phyloP scores from a whole-genome alignment of 2,888 invertebrate species.

The Diarsia mendica region DNA sequence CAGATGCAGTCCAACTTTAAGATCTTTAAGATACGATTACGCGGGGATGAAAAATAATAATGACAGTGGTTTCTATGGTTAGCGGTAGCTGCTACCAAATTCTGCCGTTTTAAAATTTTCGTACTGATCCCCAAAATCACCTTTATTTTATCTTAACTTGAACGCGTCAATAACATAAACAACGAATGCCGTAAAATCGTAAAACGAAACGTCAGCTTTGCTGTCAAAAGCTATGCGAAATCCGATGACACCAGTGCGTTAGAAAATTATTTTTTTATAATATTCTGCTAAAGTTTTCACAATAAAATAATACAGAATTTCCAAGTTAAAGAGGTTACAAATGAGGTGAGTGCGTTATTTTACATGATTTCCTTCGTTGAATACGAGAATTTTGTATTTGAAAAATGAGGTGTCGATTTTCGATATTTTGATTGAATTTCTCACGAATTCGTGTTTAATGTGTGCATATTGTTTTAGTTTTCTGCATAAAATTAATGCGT shows the following conservation, averaged over 20 bases:
- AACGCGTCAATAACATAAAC: constrained; percentile 54
- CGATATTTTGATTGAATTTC: constrained; percentile 42
- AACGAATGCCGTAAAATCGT: constrained; percentile 35
- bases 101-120: not conserved
- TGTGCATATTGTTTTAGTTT: constrained; percentile 34
- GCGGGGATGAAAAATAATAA: not conserved
- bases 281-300: constrained; percentile 41
- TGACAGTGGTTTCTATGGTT: not conserved
- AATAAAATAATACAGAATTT: constrained; percentile 36
- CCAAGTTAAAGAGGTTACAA: constrained; percentile 58
- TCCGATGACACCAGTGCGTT: constrained; percentile 32
- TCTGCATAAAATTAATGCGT: constrained; percentile 22
- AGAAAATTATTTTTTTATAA: constrained; percentile 48
- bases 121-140: constrained; percentile 48
- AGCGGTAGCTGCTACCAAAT: not conserved
- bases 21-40: no score
- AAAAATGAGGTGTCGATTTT: constrained; percentile 27
- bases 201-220: constrained; percentile 52
- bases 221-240: constrained; percentile 53
- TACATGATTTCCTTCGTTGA: not conserved
- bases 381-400: not conserved
- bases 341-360: constrained; percentile 68
- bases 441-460: constrained; percentile 47
- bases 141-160: constrained; percentile 18
- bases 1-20: not conserved